Conservation (phyloP, 2,888 invertebrate genomes). For the Caradrina kadenii region DNA sequence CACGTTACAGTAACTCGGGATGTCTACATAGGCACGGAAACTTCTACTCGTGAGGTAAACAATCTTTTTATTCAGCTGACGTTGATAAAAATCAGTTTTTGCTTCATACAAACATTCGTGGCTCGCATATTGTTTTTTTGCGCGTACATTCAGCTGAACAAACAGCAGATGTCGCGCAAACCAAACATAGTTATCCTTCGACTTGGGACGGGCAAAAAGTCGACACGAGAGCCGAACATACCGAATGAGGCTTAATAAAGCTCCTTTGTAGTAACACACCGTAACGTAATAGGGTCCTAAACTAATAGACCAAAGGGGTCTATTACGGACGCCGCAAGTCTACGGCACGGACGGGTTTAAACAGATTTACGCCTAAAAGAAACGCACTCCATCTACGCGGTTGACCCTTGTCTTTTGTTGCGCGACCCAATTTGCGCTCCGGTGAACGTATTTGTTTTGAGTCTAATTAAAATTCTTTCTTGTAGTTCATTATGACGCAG, state of each 20-base stretch:
- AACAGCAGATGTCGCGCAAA: constrained; percentile 79
- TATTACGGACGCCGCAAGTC: constrained; percentile 74
- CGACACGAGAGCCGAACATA: constrained; percentile 68
- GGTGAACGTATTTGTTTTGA: constrained; percentile 75
- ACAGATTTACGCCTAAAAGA: constrained; percentile 84
- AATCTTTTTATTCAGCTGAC: constrained; percentile 70
- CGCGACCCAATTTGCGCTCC: constrained; percentile 75
- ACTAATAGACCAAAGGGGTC: constrained; percentile 82
- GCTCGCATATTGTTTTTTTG: constrained; percentile 79
- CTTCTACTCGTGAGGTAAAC: constrained; percentile 58
- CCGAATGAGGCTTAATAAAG: constrained; percentile 80
- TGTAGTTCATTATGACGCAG: constrained; percentile 74
- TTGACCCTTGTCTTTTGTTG: constrained; percentile 81
- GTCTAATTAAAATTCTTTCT: constrained; percentile 80
- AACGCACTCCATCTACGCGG: constrained; percentile 70
- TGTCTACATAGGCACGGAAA: constrained; percentile 49
- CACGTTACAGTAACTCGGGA: constrained; percentile 51
- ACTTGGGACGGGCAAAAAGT: constrained; percentile 75
- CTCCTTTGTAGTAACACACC: constrained; percentile 81
- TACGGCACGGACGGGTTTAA: constrained; percentile 79
- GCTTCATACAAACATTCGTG: constrained; percentile 70
- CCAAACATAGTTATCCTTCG: constrained; percentile 83
- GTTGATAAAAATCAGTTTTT: constrained; percentile 81
- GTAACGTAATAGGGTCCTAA: constrained; percentile 86
- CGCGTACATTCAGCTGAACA: constrained; percentile 79